Evolutionary conservation across 1,140 invertebrate genomes (phyloP).

Genomic region (Ostrea edulis): DNA sequence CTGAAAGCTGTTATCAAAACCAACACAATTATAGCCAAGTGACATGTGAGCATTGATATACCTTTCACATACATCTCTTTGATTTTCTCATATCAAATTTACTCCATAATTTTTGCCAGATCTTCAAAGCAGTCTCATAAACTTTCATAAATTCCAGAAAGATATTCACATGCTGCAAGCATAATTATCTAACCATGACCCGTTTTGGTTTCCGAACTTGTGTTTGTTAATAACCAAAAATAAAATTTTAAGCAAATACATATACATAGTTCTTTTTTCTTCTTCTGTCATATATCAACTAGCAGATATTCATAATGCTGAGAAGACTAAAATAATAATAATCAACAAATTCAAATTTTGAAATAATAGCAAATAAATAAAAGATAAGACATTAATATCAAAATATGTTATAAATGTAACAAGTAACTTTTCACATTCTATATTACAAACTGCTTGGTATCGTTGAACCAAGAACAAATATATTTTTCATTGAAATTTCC

Average conservation of each 20-base stretch:
- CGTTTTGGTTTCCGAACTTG: slow-evolving; percentile 22
- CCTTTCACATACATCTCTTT: slow-evolving; percentile 10
- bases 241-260: slow-evolving; percentile 22
- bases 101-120: neutral
- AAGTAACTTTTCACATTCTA: too few relatives aligned
- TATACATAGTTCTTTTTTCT: neutral
- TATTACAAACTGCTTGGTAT: too few relatives aligned
- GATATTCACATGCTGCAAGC: slow-evolving; percentile 6
- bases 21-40: neutral
- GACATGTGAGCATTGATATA: neutral
- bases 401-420: too few relatives aligned
- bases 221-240: slow-evolving; percentile 17
- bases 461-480: too few relatives aligned
- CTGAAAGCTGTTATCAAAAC: neutral
- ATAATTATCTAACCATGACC: slow-evolving; percentile 2
- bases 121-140: neutral
- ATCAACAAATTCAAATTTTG: neutral
- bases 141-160: neutral
- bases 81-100: slow-evolving; percentile 1
- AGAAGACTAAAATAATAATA: neutral
- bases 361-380: neutral
- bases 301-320: too few relatives aligned
- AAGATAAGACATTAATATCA: neutral
- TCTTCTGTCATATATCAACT: neutral
- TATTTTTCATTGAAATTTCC: too few relatives aligned